Evolutionary conservation across 2,797 vertebrate genomes (phyloP), one percentile per base, ranked within the genome.

Genomic region (Myotis vivesi): DNA sequence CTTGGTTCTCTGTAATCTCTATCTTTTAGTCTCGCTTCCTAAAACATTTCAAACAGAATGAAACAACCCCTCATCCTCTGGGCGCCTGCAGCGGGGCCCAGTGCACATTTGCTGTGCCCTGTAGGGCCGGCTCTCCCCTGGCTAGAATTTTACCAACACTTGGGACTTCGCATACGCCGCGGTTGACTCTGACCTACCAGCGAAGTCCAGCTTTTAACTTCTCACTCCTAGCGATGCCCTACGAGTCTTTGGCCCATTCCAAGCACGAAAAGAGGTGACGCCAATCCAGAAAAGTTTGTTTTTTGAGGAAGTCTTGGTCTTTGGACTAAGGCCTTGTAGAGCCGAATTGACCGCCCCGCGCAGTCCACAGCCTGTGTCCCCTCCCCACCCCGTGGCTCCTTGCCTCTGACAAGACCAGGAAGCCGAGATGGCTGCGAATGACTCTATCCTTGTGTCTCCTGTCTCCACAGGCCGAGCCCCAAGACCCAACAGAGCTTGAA

Each of bases 391-490:
- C 0, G 2, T 33, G 73, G 64, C 23, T 73, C 15, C 57, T 80
- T 19, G 71, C 71, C 79, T 46, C 36, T 0, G 23, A 71, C 66
- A 33, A 92, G 71, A 86, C 80, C 41, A 72, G 89, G 53, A 89
- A 75, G 85, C 89, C 8, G 0, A 62, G 73, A 41, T 72, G 55
- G 57, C 73, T 88, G 11, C 0, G 1, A 89, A 28, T 73, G 89
- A 91, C 3, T 51, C 79, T 93, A 82, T 95, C 75, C 19, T 0
- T 94, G 53, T 95, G 79, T 95, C 77, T 96, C 79, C 1, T 97
- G 66, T 97, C 87, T 96, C 76, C 86, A 6, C 89, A 97, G 97
- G 94, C 88, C 72, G 41, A 84, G 85, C 84, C 92, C 93, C 80
- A 62, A 92, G 76, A 92, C 16, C 36, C 89, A 73, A 79, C 83